Conservation (phyloP, 2,113 vertebrate species). For the Melanerpes aurifrons region DNA sequence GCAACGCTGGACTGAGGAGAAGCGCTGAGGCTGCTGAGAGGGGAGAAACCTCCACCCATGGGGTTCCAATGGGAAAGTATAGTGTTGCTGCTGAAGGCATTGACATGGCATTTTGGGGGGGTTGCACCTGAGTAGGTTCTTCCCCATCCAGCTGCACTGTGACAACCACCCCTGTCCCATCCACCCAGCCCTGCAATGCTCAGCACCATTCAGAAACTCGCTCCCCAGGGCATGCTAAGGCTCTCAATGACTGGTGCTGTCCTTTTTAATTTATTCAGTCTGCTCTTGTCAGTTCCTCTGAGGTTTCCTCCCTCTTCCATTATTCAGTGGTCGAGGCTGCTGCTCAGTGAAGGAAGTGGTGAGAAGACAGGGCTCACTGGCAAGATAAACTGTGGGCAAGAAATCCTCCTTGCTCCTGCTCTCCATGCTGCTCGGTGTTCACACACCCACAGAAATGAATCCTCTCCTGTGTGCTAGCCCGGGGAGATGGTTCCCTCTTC, state of each 20-base stretch:
- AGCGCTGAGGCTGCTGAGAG: background rate
- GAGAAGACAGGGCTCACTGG: background rate
- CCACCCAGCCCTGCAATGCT: background rate
- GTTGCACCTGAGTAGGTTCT: background rate
- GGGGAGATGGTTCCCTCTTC: background rate
- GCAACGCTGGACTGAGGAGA: background rate
- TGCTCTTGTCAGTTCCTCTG: background rate
- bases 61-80: background rate
- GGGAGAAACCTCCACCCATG: background rate
- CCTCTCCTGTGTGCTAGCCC: accelerated
- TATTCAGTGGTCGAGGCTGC: background rate
- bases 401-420: background rate
- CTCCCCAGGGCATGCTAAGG: background rate
- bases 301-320: background rate
- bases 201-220: accelerated
- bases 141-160: background rate
- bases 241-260: background rate
- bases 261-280: background rate
- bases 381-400: background rate
- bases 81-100: background rate
- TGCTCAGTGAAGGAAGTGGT: background rate
- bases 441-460: background rate
- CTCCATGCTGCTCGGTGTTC: background rate
- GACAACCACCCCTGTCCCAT: background rate
- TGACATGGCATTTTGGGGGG: background rate